Evolutionary conservation across 2,113 vertebrate species (phyloP).

Genomic region (Chaetura pelagica): DNA sequence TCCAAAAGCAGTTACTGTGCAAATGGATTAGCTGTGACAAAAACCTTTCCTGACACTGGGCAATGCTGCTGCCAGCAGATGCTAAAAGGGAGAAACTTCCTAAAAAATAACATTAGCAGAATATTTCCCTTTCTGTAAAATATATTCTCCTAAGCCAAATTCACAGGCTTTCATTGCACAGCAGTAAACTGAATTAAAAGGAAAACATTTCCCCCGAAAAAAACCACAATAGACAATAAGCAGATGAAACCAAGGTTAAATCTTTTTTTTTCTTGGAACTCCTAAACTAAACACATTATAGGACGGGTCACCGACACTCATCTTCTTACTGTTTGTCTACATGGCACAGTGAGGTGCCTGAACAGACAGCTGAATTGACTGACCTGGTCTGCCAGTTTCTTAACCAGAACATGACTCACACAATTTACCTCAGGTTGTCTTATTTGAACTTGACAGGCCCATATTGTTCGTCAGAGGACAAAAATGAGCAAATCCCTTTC

Average conservation of each 20-base stretch:
- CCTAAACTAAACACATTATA: neutral
- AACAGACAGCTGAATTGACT: neutral
- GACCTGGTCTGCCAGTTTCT: neutral
- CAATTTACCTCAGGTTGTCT: neutral
- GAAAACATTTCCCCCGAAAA: neutral
- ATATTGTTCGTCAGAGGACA: neutral
- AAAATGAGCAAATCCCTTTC: neutral
- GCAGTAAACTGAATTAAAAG: neutral
- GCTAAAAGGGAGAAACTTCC: neutral
- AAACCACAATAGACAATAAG: neutral
- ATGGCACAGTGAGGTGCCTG: neutral
- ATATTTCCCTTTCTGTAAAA: neutral
- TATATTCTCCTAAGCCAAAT: neutral
- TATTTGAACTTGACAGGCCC: neutral
- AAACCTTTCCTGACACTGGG: neutral
- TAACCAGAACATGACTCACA: neutral
- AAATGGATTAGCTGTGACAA: neutral
- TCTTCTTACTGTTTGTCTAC: neutral
- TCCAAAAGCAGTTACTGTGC: neutral
- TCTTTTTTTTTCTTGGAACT: neutral
- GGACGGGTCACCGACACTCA: neutral
- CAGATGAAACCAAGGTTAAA: neutral
- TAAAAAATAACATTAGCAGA: neutral
- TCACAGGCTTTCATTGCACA: neutral
- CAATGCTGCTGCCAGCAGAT: neutral